phyloP scores from a whole-genome alignment of 2,888 invertebrate genomes.

The Caenorhabditis uteleia region DNA sequence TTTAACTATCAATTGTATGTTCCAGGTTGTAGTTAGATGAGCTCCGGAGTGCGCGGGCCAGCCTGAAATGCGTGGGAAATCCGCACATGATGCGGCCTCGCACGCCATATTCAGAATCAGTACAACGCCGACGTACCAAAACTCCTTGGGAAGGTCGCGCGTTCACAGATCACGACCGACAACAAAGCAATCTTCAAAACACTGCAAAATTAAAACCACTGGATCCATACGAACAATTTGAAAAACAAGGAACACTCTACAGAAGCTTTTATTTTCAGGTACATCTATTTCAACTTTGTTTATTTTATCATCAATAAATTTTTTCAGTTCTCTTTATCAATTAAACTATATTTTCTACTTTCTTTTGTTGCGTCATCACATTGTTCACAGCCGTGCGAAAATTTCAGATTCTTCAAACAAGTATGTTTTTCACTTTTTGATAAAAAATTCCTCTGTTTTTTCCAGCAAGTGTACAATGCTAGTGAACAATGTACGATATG shows the following conservation, averaged over 20 bases:
- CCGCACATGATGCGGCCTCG: constrained; percentile 43
- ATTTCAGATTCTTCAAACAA: not conserved
- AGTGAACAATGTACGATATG: constrained; percentile 22
- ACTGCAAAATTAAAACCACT: not conserved
- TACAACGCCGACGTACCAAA: constrained; percentile 6
- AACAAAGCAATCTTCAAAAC: not conserved
- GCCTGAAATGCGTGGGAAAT: constrained; percentile 44
- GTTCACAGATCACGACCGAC: not conserved
- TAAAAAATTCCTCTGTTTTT: too few species aligned
- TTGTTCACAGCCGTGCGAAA: constrained; percentile 4
- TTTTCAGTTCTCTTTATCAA: constrained; percentile 19
- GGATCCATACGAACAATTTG: not conserved
- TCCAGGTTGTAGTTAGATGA: constrained; percentile 38
- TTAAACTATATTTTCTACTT: constrained; percentile 33
- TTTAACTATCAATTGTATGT: not conserved
- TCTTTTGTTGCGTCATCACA: constrained; percentile 31
- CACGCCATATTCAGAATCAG: constrained; percentile 23
- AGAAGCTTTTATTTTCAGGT: too few species aligned
- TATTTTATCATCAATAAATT: too few species aligned
- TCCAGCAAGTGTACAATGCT: constrained; percentile 9
- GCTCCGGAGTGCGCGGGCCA: constrained; percentile 42
- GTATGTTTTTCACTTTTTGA: too few species aligned
- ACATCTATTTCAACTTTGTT: too few species aligned
- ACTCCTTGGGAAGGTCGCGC: constrained; percentile 6
- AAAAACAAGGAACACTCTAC: too few species aligned